Evolutionary conservation across 2,888 invertebrate genomes (phyloP), one percentile per base, ranked within the genome.

Genomic region (Tuta absoluta): DNA sequence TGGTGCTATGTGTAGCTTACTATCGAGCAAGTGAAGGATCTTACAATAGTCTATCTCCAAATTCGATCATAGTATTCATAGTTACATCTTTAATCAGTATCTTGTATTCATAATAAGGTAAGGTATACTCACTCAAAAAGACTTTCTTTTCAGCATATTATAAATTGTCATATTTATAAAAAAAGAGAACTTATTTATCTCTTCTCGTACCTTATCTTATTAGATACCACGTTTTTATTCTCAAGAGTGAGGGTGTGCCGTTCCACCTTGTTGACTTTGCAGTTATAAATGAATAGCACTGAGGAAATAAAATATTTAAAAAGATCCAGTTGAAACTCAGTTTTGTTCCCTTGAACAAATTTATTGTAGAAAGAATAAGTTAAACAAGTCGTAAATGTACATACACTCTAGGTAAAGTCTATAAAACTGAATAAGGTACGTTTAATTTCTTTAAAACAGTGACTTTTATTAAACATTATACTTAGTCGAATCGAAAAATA

Each of bases 261-360:
- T 71, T 70, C 69, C 71, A 65, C 69, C 65, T 69, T 76, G 71
- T 77, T 76, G 76, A 76, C 70, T 76, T 63, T 69, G 69, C 71
- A 71, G 70, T 71, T 72, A 70, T 74, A 72, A 69, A 69, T 71
- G 68, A 68, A 69, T 69, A 67, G 64, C 63, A 19, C 57, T 68
- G 72, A 58, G 68, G 64, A 67, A 65, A 69, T 71, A 63, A 70
- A 72, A 75, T 74, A 71, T 72, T 68, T 63, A 68, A 68, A 69
- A 68, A 68, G 69, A 51, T 23, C 14, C 61, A 60, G 59, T 49
- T 63, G 60, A 61, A 56, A 63, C 49, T 58, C 12, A n/a, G 38
- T 28, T 48, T 56, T 51, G 28, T 53, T 60, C 41, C 48, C 33
- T 12, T 45, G 21, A 61, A 21, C 17, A 62, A 65, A 65, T 65